Base-by-base conservation (phyloP, 2,888 invertebrate species). In the Drosophila hamatofila region DNA sequence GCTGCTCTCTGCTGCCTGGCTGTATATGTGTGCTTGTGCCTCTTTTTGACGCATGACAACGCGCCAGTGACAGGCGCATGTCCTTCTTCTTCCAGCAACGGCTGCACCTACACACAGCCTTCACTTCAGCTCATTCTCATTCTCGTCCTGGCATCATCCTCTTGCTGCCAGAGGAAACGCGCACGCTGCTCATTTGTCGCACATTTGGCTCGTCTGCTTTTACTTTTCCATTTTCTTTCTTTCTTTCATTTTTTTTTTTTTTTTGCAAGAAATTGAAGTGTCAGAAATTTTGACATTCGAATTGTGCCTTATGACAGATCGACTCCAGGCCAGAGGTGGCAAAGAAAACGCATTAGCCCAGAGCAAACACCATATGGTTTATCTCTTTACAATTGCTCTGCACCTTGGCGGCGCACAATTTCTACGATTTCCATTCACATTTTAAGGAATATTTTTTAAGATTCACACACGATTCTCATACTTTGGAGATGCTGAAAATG, bases 271-370 rank as follows among this genome's bases (percentile, higher is more conserved):
- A 91, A 91, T 91, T 83, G 90, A 91, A 90, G 90, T 91, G 92
- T 92, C 92, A 92, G 82, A 92, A 92, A 72, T 92, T 92, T 91
- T 92, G 92, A 92, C 92, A 91, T 89, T 89, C 91, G 90, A 91
- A 92, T 92, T 92, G 89, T 84, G 70, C 58, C 69, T 57, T 62
- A 84, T 89, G 89, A 84, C 89, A 89, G 89, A 84, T 84, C 89
- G 84, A 55, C 69, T 56, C 55, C 80, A 61, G 79, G 79, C 60
- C 74, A 48, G 54, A 64, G 52, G 56, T 62, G n/a, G 66, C 33
- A 67, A 63, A 56, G 39, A 59, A 59, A 80, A 72, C 46, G 87
- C 78, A 83, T 82, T 87, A 81, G 87, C 78, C 39, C 44, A 63
- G 72, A 64, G 51, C 57, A 27, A 77, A 52, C 72, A 66, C 63